Evolutionary conservation across 2,113 vertebrate genomes (phyloP), one percentile per base, ranked within the genome.

Genomic region (Aleadryas rufinucha): DNA sequence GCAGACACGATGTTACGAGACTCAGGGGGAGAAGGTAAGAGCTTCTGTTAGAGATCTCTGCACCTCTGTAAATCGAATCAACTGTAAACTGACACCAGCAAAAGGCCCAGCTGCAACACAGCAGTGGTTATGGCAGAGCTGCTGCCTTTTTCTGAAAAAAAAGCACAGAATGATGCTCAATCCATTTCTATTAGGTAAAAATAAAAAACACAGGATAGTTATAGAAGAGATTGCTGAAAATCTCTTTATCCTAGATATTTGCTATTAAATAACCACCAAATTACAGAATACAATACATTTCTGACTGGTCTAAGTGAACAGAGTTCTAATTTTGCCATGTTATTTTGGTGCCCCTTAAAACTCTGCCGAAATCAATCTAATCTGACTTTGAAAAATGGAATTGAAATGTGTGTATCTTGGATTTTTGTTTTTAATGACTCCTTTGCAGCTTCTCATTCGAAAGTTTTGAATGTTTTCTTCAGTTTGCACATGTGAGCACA

Each of bases 1-100:
- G 99, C 99, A 35, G 99, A 99, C 96, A 99, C 99, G 0, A 99
- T 99, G 99, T 97, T 99, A 78, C 97, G 99, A 97, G 99, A 99
- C 98, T 99, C 99, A 1, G 99, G 99, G 66, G 99, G 99, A 94
- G 99, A 99, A 98, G 99, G 99, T 99, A 96, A 95, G 95, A 84
- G 96, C 41, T 31, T 42, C 44, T 60, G 22, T 19, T 47, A 35
- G 39, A 44, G 30, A 30, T 71, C 12, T 54, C 2, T 63, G 24
- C 33, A 37, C 23, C 39, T 60, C 8, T 45, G 31, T 16, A 11
- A 71, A 56, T 9, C 4, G 5, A 44, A 59, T 56, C 28, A 23
- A 1, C 28, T 4, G 0, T 31, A 35, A 82, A 37, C 30, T 66
- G 27, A 28, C 35, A 56, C 26, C 70, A 65, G 30, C 6, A 28